A percentile compares a stretch with the other conserved stretches of the same genome.
Evolutionary conservation across 2,113 vertebrate genomes (phyloP).

Genomic region (Tupaia chinensis): DNA sequence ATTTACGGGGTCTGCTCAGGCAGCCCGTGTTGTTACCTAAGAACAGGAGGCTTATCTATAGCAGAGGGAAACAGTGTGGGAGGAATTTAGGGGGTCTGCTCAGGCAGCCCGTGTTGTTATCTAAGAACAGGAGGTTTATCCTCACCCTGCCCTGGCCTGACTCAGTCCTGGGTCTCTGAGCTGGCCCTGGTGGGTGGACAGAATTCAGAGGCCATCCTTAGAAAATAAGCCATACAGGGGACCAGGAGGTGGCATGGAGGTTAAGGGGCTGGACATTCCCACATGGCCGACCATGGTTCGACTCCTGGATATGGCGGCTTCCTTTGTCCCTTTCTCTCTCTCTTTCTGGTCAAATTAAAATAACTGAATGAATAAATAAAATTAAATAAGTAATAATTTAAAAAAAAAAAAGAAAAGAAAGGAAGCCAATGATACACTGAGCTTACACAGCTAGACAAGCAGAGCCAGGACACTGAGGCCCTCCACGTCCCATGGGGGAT

Average conservation of each 20-base stretch:
- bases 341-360: no score
- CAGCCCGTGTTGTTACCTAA: background rate
- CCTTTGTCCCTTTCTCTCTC: no score
- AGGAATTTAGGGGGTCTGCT: background rate
- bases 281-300: no score
- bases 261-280: no score
- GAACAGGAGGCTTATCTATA: background rate
- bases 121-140: background rate
- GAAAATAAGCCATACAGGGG: background rate
- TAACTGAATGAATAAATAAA: no score
- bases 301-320: no score
- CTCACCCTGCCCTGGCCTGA: background rate
- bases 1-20: background rate
- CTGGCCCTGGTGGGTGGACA: accelerated
- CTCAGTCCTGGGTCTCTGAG: background rate
- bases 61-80: background rate
- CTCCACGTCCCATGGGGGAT: background rate
- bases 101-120: background rate
- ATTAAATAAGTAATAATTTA: no score
- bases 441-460: background rate
- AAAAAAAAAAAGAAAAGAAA: background rate
- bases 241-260: no score
- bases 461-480: background rate
- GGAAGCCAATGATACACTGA: background rate
- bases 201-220: background rate